These are phyloP conservation scores for Phymanthus crucifer DNA, from an alignment of 92 coral and sea anemone species.

Conservation along the genomic window DNA sequence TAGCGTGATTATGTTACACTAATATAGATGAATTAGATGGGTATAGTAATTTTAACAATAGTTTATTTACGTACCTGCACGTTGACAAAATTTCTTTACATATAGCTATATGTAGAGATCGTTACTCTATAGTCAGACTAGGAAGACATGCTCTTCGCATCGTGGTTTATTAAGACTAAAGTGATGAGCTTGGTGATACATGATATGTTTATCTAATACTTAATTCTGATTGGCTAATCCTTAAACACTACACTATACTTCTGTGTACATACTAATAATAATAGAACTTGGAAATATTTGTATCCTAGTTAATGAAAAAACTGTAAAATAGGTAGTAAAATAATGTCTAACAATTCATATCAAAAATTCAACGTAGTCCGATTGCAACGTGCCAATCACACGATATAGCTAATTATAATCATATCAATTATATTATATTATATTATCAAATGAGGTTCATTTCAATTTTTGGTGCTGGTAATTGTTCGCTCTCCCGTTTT, in stretches of 20 bases:
- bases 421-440: not conserved
- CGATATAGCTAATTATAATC: not conserved
- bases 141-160: too few relatives aligned
- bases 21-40: not conserved
- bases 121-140: not conserved
- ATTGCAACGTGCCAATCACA: not conserved
- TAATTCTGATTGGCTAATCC: too few relatives aligned
- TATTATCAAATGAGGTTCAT: not conserved
- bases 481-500: not conserved
- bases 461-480: not conserved
- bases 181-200: too few relatives aligned
- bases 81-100: not conserved
- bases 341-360: conserved; percentile 1
- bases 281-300: too few relatives aligned
- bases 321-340: conserved; percentile 8
- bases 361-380: not conserved
- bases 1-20: not conserved
- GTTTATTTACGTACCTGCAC: conserved; percentile 8
- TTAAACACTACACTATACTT: too few relatives aligned
- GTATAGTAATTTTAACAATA: not conserved
- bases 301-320: not conserved
- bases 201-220: too few relatives aligned
- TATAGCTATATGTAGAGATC: not conserved
- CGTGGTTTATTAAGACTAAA: too few relatives aligned
- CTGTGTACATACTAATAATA: too few relatives aligned